Evolutionary conservation across 2,797 vertebrate genomes (phyloP).

Genomic region (Smutsia temminckii): DNA sequence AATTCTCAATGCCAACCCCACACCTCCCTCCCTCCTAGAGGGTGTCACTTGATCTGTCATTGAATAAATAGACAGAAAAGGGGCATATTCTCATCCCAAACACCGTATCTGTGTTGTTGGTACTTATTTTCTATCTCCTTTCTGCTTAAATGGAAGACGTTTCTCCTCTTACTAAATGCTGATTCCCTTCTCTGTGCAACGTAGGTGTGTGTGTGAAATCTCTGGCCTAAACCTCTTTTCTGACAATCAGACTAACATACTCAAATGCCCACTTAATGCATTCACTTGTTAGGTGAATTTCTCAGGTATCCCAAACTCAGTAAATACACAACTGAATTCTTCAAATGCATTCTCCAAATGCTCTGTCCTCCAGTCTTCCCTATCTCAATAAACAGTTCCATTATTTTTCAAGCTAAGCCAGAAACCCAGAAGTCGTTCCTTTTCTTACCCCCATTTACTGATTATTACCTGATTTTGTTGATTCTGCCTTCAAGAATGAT

Average conservation of each 20-base stretch:
- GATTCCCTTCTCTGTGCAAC: background rate
- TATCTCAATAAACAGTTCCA: background rate
- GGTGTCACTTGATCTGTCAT: background rate
- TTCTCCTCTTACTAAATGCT: background rate
- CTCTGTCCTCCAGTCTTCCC: background rate
- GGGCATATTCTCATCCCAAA: background rate
- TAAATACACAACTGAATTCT: background rate
- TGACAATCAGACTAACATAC: background rate
- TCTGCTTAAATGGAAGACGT: background rate
- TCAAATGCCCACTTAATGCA: background rate
- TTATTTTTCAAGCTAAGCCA: background rate
- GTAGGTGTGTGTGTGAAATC: background rate
- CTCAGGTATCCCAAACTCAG: background rate
- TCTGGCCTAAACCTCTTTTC: background rate
- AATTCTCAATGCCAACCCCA: background rate
- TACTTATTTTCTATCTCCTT: background rate
- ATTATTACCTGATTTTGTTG: background rate
- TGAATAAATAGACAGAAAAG: background rate
- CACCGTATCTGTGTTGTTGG: background rate
- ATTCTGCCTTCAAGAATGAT: background rate
- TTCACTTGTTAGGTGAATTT: background rate
- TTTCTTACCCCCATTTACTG: background rate
- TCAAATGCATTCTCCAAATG: background rate
- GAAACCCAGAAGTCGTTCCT: background rate
- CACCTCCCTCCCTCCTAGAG: background rate